Percentiles rank a stretch among this genome's conserved stretches.
Evolutionary conservation across 2,888 invertebrate genomes (phyloP).

Genomic region (Hermaeophaga mercurialis): DNA sequence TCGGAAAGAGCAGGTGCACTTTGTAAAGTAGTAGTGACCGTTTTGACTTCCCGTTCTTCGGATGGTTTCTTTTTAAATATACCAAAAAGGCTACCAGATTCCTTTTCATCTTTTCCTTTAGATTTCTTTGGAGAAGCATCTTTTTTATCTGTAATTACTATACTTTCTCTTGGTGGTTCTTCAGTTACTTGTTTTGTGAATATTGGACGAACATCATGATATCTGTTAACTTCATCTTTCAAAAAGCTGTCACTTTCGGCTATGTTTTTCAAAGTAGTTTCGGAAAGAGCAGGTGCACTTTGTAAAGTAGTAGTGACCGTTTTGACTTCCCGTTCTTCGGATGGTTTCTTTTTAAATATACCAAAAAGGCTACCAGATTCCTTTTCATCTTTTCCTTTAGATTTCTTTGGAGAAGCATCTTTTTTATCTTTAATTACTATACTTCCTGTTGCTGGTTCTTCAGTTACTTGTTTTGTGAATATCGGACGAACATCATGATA

Average conservation of each 20-base stretch:
- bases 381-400: conserved; percentile 23
- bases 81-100: conserved; percentile 36
- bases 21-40: not conserved
- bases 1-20: conserved; percentile 6
- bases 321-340: conserved; percentile 14
- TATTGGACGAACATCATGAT: conserved; percentile 37
- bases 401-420: conserved; percentile 7
- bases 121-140: conserved; percentile 5
- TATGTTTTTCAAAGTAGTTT: not conserved
- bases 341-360: conserved; percentile 34
- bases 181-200: conserved; percentile 5
- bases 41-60: conserved; percentile 23
- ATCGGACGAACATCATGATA: conserved; percentile 36
- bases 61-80: conserved; percentile 37
- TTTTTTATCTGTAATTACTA: not conserved
- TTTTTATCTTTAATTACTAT: conserved; percentile 22
- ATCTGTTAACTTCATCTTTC: conserved; percentile 39
- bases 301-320: not conserved
- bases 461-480: not conserved
- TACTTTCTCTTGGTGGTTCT: not conserved
- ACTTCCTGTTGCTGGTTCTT: not conserved
- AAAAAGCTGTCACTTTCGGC: conserved; percentile 37
- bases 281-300: not conserved
- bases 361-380: conserved; percentile 35
- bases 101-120: conserved; percentile 22